Evolutionary conservation across 2,888 invertebrate genomes (phyloP), one percentile per base, ranked within the genome.

Genomic region (Dusona sp.): DNA sequence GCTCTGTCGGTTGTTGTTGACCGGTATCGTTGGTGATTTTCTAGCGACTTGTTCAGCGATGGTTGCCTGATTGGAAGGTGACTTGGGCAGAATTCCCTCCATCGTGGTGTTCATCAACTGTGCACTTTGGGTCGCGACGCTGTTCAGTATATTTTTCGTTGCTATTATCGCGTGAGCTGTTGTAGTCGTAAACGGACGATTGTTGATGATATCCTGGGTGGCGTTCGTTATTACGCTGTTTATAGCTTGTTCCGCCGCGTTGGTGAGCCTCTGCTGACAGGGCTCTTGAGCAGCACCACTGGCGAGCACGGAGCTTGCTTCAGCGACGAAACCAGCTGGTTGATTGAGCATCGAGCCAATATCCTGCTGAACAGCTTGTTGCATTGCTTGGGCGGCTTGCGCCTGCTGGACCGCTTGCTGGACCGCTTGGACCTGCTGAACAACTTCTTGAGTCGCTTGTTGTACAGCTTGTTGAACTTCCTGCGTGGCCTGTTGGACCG

Each of bases 101-200:
- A 94, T 94, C 0, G 94, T 92, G 51, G 87, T 92, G 87, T 93
- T 94, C 94, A 94, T 94, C 19, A 94, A 83, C 78, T 94, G 93
- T 0, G 94, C 94, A 79, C 94, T 94, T 79, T 94, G 93, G 0
- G 94, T 94, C 0, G 94, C 94, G 0, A 94, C 94, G 79, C 91
- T 93, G 48, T 94, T 94, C 22, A 94, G 84, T 79, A 94, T 94
- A 81, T 94, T 94, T 79, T 94, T 94, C 33, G 94, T 94, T 0
- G 94, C 94, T 33, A 94, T 94, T 4, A 94, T 94, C 0, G 94
- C 94, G 36, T 94, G 94, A n/a, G 94, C 94, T 8, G 94, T 94
- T 3, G 94, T 94, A 7, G 94, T 94, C 0, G 91, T 91, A 68
- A 93, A 94, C 6, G 93, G 92, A 64, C 91, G 91, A 87, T 94